Evolutionary conservation across 2,888 invertebrate species (phyloP).

Genomic region (Digitonthophagus gazella): DNA sequence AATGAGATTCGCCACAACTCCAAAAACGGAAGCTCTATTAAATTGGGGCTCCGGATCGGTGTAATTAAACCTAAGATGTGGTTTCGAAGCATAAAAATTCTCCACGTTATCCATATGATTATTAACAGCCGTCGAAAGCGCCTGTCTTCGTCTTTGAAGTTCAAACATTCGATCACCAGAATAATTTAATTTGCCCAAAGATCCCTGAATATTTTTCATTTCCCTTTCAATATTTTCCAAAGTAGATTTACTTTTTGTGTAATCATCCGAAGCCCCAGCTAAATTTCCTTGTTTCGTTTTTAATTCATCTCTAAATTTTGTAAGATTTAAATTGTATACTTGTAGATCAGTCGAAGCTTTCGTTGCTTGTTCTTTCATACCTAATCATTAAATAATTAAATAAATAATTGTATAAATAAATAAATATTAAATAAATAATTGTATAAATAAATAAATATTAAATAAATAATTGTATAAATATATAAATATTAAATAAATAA

Average conservation of each 20-base stretch:
- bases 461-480: too few relatives aligned
- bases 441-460: too few relatives aligned
- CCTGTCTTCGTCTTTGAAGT: constrained; percentile 54
- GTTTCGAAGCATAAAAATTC: constrained; percentile 57
- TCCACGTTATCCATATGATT: constrained; percentile 58
- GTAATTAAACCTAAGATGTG: constrained; percentile 69
- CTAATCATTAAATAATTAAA: constrained; percentile 49
- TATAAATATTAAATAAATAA: not conserved
- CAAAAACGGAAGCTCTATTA: constrained; percentile 64
- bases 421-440: too few relatives aligned
- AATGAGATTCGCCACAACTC: constrained; percentile 78
- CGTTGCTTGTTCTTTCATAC: constrained; percentile 71
- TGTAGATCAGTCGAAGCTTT: constrained; percentile 77
- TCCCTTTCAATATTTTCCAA: constrained; percentile 60
- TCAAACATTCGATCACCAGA: constrained; percentile 60
- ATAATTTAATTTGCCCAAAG: constrained; percentile 50
- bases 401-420: not conserved
- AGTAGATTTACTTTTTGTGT: constrained; percentile 61
- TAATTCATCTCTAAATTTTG: constrained; percentile 63
- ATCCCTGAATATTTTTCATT: constrained; percentile 56
- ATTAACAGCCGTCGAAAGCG: constrained; percentile 58
- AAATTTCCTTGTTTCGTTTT: constrained; percentile 66
- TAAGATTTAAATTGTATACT: constrained; percentile 72
- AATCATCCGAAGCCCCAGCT: constrained; percentile 65
- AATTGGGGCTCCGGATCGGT: constrained; percentile 72